These are phyloP conservation scores for Tretioscincus oriximinensis DNA, from an alignment of 2,113 vertebrate genomes.

Conservation along the genomic window DNA sequence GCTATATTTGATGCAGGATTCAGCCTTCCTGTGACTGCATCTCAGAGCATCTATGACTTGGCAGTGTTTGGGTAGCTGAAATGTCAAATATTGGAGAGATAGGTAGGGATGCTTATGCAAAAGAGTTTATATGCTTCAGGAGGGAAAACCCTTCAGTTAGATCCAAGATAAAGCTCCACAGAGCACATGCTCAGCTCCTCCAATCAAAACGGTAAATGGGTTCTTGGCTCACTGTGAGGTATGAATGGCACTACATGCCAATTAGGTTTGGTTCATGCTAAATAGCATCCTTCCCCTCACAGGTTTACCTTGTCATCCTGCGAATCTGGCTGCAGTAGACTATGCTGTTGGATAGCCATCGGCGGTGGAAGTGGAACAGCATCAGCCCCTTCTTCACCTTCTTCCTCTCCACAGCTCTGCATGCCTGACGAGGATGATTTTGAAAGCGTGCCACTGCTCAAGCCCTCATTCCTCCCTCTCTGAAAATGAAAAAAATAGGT, in stretches of 20 bases:
- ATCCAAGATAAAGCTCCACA: no score
- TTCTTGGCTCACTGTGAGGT: no score
- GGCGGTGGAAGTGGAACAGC: constrained; percentile 92
- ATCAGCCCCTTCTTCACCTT: constrained; percentile 93
- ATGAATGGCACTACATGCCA: neutral
- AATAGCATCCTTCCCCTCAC: neutral
- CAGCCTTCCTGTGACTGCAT: neutral
- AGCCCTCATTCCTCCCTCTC: constrained; percentile 93
- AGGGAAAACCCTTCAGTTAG: no score
- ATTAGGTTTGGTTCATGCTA: neutral
- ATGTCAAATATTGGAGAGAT: neutral
- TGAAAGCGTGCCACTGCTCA: constrained; percentile 95
- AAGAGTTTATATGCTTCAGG: no score
- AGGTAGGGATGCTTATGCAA: no score
- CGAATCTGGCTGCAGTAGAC: constrained; percentile 92
- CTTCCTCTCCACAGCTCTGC: constrained; percentile 99
- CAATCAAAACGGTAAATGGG: no score
- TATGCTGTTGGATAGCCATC: constrained; percentile 99
- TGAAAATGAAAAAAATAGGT: constrained; percentile 60
- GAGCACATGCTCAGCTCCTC: no score
- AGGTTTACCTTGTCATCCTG: constrained; percentile 96
- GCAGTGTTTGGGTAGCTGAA: no score
- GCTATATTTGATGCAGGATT: neutral
- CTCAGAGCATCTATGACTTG: no score
- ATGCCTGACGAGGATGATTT: constrained; percentile 98